Base-by-base conservation (phyloP, 2,113 vertebrate genomes). In the Xerus inauris region DNA sequence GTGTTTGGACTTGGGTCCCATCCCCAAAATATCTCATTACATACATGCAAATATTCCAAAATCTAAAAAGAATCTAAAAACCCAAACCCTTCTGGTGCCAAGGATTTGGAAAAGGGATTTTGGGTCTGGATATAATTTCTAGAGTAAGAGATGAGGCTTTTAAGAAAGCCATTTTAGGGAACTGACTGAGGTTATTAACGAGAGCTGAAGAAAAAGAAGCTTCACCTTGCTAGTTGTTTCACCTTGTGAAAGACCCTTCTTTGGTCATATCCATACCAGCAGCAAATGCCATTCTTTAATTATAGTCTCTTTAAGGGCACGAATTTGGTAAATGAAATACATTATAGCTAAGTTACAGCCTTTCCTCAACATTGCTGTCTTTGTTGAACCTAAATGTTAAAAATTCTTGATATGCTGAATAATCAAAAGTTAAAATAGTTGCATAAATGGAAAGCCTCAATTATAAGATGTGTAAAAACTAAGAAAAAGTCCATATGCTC, bases 221-320 rank as follows among this genome's bases (percentile, higher is more conserved):
- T 93, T 87, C n/a, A 79, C 75, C 20, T 47, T 59, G n/a, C 16
- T 62, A 59, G 14, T 42, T 73, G 30, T 57, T 94, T 81, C 51
- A 45, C 38, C 62, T 20, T 87, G 28, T 89, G 65, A 69, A 42
- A 90, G 82, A 38, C 7, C 8, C 30, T 88, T 83, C 87, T 85
- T 35, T 75, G 45, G 32, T 94, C 38, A 79, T 95, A 94, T 95
- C 93, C 35, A 86, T 6, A 69, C 6, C 62, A 87, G 71, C 69
- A 81, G 42, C 71, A 97, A 92, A 67, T 45, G n/a, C 6, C 20
- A 40, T n/a, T 85, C 92, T 72, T 88, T 54, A 87, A 81, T 32
- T 49, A 69, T 2, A 38, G 67, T 76, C 73, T 47, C 83, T 47
- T 67, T 51, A 38, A 88, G 40, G 72, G 26, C 12, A 57, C 3